These are phyloP conservation scores for Chinchilla lanigera DNA, from an alignment of 2,113 vertebrate genomes.

Conservation along the genomic window DNA sequence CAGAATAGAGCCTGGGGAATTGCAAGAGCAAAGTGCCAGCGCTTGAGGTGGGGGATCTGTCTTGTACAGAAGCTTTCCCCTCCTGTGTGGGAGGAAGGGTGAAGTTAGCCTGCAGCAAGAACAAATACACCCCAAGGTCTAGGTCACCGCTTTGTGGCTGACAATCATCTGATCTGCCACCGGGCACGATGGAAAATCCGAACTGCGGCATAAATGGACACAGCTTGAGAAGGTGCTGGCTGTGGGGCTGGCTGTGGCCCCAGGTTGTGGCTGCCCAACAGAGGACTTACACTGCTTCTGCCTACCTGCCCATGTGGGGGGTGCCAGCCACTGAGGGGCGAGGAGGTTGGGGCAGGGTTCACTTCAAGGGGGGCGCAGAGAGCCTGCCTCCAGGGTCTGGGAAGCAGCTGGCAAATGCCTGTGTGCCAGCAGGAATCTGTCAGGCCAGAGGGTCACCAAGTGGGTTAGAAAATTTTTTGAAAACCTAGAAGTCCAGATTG, in stretches of 20 bases:
- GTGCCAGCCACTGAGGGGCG: background rate
- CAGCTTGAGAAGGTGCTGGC: background rate
- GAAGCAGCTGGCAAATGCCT: background rate
- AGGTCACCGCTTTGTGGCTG: slow-evolving; percentile 62
- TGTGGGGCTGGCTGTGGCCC: background rate
- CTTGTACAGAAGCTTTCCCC: slow-evolving; percentile 10
- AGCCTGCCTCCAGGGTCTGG: background rate
- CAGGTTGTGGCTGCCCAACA: background rate
- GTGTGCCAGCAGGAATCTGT: background rate
- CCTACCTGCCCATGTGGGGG: background rate
- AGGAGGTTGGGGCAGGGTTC: background rate
- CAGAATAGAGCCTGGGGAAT: background rate
- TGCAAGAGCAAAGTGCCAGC: slow-evolving; percentile 39
- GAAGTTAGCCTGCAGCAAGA: slow-evolving; percentile 71
- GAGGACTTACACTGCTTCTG: background rate
- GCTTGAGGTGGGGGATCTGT: background rate
- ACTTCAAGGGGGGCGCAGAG: background rate
- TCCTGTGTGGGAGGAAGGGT: background rate
- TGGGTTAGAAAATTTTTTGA: background rate
- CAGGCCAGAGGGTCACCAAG: background rate
- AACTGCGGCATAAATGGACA: slow-evolving; percentile 10
- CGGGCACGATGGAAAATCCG: slow-evolving; percentile 62
- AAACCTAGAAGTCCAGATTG: background rate
- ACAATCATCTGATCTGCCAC: slow-evolving; percentile 63
- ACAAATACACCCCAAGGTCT: slow-evolving; percentile 70